Conservation (phyloP, 2,113 vertebrate species). For the Turnix velox region DNA sequence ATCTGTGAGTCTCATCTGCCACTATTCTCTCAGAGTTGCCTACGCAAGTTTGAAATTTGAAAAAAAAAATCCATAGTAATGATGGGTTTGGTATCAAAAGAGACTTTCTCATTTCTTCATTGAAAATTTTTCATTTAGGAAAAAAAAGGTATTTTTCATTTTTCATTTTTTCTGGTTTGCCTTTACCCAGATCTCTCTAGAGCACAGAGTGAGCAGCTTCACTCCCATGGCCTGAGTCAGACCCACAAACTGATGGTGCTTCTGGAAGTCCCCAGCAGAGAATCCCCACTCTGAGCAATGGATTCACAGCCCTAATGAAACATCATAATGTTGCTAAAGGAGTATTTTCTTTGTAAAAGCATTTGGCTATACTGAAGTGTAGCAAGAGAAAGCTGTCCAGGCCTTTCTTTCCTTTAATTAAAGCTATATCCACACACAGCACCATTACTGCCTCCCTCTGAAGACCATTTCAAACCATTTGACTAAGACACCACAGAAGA, state of each 20-base stretch:
- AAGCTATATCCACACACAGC: neutral
- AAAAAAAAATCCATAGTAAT: neutral
- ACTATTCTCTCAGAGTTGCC: neutral
- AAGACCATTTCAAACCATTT: neutral
- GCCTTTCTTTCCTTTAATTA: neutral
- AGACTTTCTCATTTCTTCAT: neutral
- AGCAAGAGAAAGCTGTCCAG: neutral
- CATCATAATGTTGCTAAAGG: neutral
- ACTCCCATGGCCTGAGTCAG: neutral
- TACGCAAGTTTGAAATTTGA: neutral
- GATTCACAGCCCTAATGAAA: neutral
- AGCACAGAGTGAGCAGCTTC: neutral
- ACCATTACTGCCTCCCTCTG: neutral
- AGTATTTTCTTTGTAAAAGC: neutral
- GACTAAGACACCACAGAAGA: neutral
- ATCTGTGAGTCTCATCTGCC: neutral
- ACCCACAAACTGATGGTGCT: fast-evolving
- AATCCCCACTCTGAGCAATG: fast-evolving
- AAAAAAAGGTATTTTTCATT: neutral
- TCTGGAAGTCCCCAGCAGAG: too few species aligned
- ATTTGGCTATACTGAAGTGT: fast-evolving
- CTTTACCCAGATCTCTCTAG: neutral
- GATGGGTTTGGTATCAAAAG: neutral
- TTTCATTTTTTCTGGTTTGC: neutral
- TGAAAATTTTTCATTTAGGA: neutral